Percentiles rank a stretch among this genome's conserved stretches.
Evolutionary conservation across 2,797 vertebrate genomes (phyloP).

Genomic region (Lagorchestes hirsutus): DNA sequence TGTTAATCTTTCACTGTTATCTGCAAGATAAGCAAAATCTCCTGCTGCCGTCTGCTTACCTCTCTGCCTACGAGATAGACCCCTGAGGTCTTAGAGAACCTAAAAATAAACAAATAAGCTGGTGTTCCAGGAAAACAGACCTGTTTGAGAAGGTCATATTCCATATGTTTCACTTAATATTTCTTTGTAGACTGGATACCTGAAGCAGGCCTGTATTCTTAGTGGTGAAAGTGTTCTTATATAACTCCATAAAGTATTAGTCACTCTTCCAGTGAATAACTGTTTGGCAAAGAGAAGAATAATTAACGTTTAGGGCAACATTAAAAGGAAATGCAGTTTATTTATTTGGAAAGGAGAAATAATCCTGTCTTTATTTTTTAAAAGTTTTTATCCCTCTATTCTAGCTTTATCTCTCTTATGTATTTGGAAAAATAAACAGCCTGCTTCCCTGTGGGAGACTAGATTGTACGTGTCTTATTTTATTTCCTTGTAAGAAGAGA

Average conservation of each 20-base stretch:
- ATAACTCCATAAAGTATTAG: background rate
- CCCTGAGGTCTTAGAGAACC: slow-evolving; percentile 4
- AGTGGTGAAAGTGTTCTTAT: background rate
- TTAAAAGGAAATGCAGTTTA: slow-evolving; percentile 32
- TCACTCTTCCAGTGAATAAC: background rate
- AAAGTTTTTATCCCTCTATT: background rate
- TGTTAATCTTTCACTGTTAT: slow-evolving; percentile 14
- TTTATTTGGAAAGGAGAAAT: slow-evolving; percentile 36
- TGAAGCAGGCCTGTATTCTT: background rate
- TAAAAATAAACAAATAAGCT: slow-evolving; percentile 21
- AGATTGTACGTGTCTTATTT: background rate
- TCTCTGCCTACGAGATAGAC: background rate
- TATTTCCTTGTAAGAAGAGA: background rate
- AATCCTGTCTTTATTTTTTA: background rate
- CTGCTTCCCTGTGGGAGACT: background rate
- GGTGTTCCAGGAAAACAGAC: slow-evolving; percentile 18
- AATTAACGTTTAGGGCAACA: slow-evolving; percentile 30
- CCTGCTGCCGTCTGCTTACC: background rate
- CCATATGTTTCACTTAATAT: background rate
- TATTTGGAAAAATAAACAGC: background rate
- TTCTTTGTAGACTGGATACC: background rate
- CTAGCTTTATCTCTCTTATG: slow-evolving; percentile 2
- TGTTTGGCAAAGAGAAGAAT: slow-evolving; percentile 22
- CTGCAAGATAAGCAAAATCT: background rate
- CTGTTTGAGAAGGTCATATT: background rate